Conservation (phyloP, 2,113 vertebrate genomes). For the Syngnathus typhle region DNA sequence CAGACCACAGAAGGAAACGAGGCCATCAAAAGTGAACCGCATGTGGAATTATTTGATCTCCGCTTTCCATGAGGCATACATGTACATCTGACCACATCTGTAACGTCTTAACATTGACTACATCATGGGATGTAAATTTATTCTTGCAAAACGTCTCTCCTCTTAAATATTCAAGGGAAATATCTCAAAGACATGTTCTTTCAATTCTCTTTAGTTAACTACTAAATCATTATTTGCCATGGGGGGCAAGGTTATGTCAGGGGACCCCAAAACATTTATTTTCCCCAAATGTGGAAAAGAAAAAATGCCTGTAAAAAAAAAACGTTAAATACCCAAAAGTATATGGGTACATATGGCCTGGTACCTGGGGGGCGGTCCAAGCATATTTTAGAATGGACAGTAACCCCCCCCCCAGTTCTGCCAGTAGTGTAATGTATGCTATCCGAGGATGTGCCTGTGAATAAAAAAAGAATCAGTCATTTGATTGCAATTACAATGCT, state of each 20-base stretch:
- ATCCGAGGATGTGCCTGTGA: slow-evolving; percentile 6
- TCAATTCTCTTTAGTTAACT: no score
- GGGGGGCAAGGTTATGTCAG: no score
- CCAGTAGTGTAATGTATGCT: background rate
- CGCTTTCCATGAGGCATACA: background rate
- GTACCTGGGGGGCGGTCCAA: no score
- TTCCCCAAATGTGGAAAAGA: no score
- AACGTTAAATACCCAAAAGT: background rate
- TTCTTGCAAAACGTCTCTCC: background rate
- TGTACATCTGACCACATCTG: background rate
- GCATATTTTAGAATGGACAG: no score
- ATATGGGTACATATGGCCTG: no score
- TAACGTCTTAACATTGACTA: background rate
- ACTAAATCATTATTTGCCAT: no score
- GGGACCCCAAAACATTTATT: no score
- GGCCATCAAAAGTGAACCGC: background rate
- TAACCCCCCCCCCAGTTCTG: no score
- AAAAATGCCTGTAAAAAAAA: no score
- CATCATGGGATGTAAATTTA: background rate
- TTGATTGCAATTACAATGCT: slow-evolving; percentile 11
- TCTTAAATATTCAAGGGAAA: background rate
- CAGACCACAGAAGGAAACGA: background rate
- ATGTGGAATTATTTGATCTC: background rate
- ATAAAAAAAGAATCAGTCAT: slow-evolving; percentile 12
- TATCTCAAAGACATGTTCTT: background rate